Base-by-base conservation (phyloP, 2,113 vertebrate genomes). In the Montifringilla adamsi region DNA sequence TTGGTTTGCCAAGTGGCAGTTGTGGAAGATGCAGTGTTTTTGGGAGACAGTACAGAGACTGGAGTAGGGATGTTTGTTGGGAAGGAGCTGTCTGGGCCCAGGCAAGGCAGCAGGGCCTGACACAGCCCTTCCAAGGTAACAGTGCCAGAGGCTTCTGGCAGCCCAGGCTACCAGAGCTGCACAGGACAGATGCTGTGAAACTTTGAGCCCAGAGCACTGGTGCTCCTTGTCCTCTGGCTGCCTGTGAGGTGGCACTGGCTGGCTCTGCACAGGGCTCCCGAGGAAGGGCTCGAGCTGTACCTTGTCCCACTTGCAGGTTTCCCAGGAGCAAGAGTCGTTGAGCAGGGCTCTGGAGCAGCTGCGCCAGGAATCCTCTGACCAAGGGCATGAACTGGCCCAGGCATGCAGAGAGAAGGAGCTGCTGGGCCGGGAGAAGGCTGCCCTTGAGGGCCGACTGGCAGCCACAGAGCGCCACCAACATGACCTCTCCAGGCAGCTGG, bases 401-500 rank as follows among this genome's bases (percentile, higher is more conserved):
- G 91, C 68, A 15, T 90, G 92, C 39, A 94, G 93, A n/a, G 98
- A 98, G 91, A 97, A 97, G 83, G 98, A 98, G 26, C 72, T 97
- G 49, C 90, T 98, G 26, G 93, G 95, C 20, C 97, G 78, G 37
- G 98, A 98, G 83, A 98, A 89, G 62, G 97, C 97, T 21, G 74
- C 95, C 72, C 97, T 98, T 3, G 96, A 98, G 96, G 97, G 98
- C 52, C 96, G 82, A 76, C 85, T 98, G 81, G 96, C 93, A 46
- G 90, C 91, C 17, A 33, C 91, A 80, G 97, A 97, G 84, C 97
- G 84, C 62, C 97, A 98, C 64, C 93, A 73, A 47, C 91, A 97
- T 35, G 94, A 96, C 59, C 94, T 98, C 47, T 44, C 96, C 28
- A 97, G 97, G 58, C 98, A 98, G 88, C 93, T 98, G 16, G 91